Conservation (phyloP, 2,888 invertebrate genomes). For the Ptycholaimellus sp. region DNA sequence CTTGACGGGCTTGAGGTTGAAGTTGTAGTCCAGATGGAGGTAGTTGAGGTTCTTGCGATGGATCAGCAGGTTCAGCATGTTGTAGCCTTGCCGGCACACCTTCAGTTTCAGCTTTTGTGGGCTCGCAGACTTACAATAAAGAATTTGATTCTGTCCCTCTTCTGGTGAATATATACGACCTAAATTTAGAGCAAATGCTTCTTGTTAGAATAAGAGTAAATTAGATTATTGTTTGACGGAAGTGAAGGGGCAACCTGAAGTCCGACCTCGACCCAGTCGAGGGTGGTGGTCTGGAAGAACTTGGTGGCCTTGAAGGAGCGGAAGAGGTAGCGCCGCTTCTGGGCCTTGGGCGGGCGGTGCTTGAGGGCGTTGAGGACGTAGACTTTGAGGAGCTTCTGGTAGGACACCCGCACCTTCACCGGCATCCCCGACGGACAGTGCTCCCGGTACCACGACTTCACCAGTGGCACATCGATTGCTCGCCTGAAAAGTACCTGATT, state of each 20-base stretch:
- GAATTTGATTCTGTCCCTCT: no score
- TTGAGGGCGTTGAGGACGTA: slow-evolving; percentile 91
- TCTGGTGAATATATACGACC: no score
- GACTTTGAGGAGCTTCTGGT: slow-evolving; percentile 91
- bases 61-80: slow-evolving; percentile 93
- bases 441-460: slow-evolving; percentile 59
- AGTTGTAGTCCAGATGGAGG: slow-evolving; percentile 96
- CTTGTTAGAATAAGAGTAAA: no score
- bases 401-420: slow-evolving; percentile 94
- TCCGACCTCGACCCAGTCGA: slow-evolving; percentile 99
- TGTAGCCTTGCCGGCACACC: slow-evolving; percentile 89
- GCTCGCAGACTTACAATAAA: no score
- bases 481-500: no score
- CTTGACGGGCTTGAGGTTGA: slow-evolving; percentile 96
- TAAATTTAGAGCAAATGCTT: no score
- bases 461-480: slow-evolving; percentile 85
- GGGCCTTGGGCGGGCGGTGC: slow-evolving; percentile 87
- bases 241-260: slow-evolving; percentile 39
- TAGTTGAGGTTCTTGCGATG: slow-evolving; percentile 98
- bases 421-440: slow-evolving; percentile 40
- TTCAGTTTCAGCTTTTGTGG: slow-evolving; percentile 7
- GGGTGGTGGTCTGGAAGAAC: slow-evolving; percentile 95
- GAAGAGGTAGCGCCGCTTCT: slow-evolving; percentile 87
- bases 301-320: slow-evolving; percentile 98
- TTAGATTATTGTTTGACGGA: no score